Base-by-base conservation (phyloP, 2,113 vertebrate species). In the Austrofundulus limnaeus region DNA sequence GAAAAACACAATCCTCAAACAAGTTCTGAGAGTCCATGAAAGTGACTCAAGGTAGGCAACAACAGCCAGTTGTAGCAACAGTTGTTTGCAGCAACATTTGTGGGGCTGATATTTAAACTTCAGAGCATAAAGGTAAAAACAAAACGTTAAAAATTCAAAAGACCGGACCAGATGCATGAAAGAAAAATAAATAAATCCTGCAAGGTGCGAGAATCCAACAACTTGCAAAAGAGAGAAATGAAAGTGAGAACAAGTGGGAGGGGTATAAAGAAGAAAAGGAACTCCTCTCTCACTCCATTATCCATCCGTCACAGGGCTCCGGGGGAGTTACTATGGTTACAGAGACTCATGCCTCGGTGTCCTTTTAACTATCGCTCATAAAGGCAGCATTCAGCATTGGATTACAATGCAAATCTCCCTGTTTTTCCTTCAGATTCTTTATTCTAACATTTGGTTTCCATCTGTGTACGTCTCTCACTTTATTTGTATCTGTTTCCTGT, bases 361-460 rank as follows among this genome's bases (percentile, higher is more conserved):
- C 85, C 88, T 90, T 91, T 89, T 91, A 91, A 90, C 88, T 84
- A 88, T 90, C 75, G 87, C 89, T 90, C 83, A 91, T 90, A 89
- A 91, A 90, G 86, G 80, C 77, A 75, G 85, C 83, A 91, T 92
- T 93, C 92, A 93, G 85, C 75, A 75, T 72, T 61, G 57, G 75
- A 78, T 81, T 80, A 89, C 89, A 89, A 90, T 85, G 61, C 79
- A 69, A 56, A 82, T 75, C 77, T 58, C 55, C 43, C 52, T 72
- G 66, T 70, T 41, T 65, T 24, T 54, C 14, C 62, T 11, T 50
- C 24, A 55, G 42, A 54, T 19, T 47, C 49, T 67, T 21, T 57
- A 41, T 64, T 61, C 47, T 23, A 24, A 25, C 43, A 25, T 67
- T 74, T 77, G 66, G 65, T 70, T 77, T 75, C 46, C 63, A 75